Conservation (phyloP, 2,797 vertebrate genomes). For the Myotis myotis region DNA sequence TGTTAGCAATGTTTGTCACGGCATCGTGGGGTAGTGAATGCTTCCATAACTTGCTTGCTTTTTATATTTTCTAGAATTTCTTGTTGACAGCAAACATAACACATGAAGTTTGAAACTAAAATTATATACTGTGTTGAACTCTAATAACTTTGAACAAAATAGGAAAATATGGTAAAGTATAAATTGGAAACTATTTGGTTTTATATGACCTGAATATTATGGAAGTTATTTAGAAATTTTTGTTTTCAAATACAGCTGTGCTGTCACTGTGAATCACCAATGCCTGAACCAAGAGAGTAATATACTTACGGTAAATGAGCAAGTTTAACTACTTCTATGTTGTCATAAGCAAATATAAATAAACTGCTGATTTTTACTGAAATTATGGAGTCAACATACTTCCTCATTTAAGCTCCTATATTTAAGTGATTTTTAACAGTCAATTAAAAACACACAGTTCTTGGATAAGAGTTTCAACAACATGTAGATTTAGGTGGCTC, state of each 20-base stretch:
- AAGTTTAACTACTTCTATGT: not conserved
- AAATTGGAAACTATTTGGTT: not conserved
- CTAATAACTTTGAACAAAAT: not conserved
- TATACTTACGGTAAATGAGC: not conserved
- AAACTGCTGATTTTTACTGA: not conserved
- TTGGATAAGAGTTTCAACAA: not conserved
- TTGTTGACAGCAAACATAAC: not conserved
- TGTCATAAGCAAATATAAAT: not conserved
- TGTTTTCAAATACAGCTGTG: not conserved
- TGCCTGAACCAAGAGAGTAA: not conserved
- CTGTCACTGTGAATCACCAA: not conserved
- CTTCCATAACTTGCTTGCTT: not conserved
- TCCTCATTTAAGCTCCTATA: not conserved
- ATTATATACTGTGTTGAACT: not conserved
- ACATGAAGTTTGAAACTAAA: not conserved
- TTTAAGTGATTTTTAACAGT: not conserved
- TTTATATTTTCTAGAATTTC: not conserved
- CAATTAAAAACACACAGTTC: not conserved
- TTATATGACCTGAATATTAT: not conserved
- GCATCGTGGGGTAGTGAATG: not conserved
- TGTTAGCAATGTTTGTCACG: not conserved
- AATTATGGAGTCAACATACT: not conserved
- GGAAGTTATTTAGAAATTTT: slow-evolving; percentile 6
- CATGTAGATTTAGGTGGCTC: not conserved
- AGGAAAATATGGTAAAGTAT: not conserved